Evolutionary conservation across 2,113 vertebrate genomes (phyloP).

Genomic region (Monopterus albus): DNA sequence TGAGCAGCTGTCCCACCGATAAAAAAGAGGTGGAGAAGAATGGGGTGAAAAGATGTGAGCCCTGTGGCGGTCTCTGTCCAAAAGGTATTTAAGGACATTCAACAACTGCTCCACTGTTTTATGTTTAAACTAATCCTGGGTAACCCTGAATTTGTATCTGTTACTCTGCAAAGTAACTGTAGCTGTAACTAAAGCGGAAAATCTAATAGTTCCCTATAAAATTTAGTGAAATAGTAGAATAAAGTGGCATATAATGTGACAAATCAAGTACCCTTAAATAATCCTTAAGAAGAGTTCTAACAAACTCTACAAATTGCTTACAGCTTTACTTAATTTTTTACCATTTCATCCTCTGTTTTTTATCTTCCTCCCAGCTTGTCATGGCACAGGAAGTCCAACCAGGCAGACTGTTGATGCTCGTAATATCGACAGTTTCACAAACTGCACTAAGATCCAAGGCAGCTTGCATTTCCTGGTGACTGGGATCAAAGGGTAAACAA

Average conservation of each 20-base stretch:
- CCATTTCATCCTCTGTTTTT: neutral
- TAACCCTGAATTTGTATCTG: too few species aligned
- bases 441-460: conserved; percentile 95
- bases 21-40: conserved; percentile 93
- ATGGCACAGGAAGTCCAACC: conserved; percentile 82
- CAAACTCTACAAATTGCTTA: neutral
- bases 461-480: conserved; percentile 92
- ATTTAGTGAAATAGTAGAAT: neutral
- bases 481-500: conserved; percentile 88
- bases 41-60: conserved; percentile 89
- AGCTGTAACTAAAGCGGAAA: neutral
- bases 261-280: neutral
- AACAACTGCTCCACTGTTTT: neutral
- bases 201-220: neutral
- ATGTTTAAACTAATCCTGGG: too few species aligned
- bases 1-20: conserved; percentile 88
- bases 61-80: conserved; percentile 89
- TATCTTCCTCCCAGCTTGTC: conserved; percentile 80
- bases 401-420: conserved; percentile 88
- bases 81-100: conserved; percentile 82
- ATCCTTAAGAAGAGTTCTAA: too few species aligned
- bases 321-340: neutral
- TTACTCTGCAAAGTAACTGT: neutral
- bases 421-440: conserved; percentile 92
- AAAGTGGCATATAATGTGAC: neutral